phyloP scores from a whole-genome alignment of 2,888 invertebrate species.

The Eutolmus rufibarbis region DNA sequence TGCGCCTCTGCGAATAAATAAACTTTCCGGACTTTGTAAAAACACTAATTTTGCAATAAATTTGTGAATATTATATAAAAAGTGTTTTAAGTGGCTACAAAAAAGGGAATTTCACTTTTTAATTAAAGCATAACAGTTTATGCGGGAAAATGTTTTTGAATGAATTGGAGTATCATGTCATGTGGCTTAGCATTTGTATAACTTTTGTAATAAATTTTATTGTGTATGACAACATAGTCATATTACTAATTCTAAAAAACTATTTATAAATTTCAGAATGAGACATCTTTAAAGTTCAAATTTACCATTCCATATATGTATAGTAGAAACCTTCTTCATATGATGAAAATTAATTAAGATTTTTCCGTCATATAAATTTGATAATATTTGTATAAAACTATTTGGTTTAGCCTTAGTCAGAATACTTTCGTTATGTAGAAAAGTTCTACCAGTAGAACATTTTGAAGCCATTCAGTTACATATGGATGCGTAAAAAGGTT shows the following conservation, averaged over 20 bases:
- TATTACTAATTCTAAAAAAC: neutral
- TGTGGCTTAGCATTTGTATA: neutral
- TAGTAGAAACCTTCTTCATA: no score
- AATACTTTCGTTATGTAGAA: no score
- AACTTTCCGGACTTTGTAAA: neutral
- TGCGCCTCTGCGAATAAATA: neutral
- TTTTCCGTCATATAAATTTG: no score
- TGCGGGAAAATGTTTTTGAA: neutral
- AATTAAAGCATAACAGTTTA: neutral
- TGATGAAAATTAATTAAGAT: no score
- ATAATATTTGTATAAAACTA: no score
- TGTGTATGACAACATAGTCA: no score
- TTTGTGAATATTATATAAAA: neutral
- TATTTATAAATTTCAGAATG: no score
- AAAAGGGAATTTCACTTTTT: neutral
- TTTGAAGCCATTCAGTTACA: no score
- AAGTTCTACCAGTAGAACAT: no score
- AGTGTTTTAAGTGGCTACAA: neutral
- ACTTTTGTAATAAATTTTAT: neutral
- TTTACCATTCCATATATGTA: no score
- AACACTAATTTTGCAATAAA: neutral
- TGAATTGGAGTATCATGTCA: neutral
- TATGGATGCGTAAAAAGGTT: neutral
- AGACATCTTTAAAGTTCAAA: no score
- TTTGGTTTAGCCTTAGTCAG: no score